Conservation (phyloP, 1,140 invertebrate species). For the Papilio machaon region DNA sequence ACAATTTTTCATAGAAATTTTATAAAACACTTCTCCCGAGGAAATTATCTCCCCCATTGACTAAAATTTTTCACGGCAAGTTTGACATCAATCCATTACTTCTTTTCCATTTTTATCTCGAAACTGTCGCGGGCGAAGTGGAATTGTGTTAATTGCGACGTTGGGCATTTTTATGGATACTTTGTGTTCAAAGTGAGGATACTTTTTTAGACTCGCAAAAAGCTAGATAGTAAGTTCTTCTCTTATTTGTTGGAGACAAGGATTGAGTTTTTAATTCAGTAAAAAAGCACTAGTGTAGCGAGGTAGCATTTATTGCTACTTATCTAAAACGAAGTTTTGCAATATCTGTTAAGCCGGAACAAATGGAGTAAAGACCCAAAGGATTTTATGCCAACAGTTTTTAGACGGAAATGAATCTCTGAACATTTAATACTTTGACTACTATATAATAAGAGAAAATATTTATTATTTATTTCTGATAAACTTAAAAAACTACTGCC, state of each 20-base stretch:
- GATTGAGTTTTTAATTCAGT: constrained; percentile 25
- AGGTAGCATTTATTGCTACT: constrained; percentile 19
- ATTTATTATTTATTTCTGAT: too few relatives aligned
- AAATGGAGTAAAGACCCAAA: constrained; percentile 2
- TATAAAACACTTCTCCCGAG: constrained; percentile 73
- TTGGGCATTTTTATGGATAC: constrained; percentile 67
- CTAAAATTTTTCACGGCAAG: constrained; percentile 79
- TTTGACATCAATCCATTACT: constrained; percentile 80
- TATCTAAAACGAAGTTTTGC: constrained; percentile 29
- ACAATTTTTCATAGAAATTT: constrained; percentile 79
- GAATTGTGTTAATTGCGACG: constrained; percentile 76
- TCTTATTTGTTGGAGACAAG: constrained; percentile 34
- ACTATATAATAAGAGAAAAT: too few relatives aligned
- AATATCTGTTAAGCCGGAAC: constrained; percentile 24
- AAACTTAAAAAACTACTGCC: too few relatives aligned
- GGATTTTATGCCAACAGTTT: constrained; percentile 3
- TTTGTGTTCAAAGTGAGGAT: constrained; percentile 54
- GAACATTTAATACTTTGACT: too few relatives aligned
- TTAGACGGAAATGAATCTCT: background rate
- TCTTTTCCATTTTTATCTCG: constrained; percentile 75
- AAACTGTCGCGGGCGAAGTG: constrained; percentile 63
- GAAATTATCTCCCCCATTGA: constrained; percentile 80
- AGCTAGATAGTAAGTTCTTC: constrained; percentile 43
- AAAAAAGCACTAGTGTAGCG: constrained; percentile 29
- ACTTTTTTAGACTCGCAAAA: constrained; percentile 54